phyloP scores from a whole-genome alignment of 2,113 vertebrate genomes.

The Murina feae region DNA sequence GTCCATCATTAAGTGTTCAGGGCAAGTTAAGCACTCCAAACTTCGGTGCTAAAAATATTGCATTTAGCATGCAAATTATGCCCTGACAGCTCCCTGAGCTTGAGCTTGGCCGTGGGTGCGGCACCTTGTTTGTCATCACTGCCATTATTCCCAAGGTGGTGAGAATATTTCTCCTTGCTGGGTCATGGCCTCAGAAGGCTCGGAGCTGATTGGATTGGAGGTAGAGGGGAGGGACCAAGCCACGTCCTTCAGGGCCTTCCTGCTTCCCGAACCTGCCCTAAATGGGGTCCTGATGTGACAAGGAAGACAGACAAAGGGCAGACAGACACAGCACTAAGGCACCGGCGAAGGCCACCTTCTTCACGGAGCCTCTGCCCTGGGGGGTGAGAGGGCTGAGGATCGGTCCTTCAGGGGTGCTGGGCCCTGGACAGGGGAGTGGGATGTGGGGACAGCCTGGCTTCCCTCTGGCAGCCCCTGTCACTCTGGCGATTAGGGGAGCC shows the following conservation, averaged over 20 bases:
- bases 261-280: background rate
- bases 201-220: background rate
- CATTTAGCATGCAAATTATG: conserved; percentile 67
- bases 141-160: conserved; percentile 37
- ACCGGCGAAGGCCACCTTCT: background rate
- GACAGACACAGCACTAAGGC: background rate
- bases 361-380: background rate
- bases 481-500: background rate
- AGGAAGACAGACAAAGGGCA: background rate
- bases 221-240: background rate
- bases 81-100: conserved; percentile 71
- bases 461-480: background rate
- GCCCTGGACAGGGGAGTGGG: too few relatives aligned
- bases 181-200: background rate
- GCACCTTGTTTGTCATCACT: conserved; percentile 55
- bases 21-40: conserved; percentile 63
- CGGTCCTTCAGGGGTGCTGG: background rate
- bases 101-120: conserved; percentile 43
- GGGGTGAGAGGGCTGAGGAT: background rate
- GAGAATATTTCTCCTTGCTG: background rate
- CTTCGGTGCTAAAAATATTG: conserved; percentile 62
- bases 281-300: too few relatives aligned
- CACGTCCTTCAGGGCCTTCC: accelerated
- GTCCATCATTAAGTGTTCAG: conserved; percentile 56
- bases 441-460: background rate